These are phyloP conservation scores for Alfaro cultratus DNA, from an alignment of 2,797 vertebrate species.

Conservation along the genomic window DNA sequence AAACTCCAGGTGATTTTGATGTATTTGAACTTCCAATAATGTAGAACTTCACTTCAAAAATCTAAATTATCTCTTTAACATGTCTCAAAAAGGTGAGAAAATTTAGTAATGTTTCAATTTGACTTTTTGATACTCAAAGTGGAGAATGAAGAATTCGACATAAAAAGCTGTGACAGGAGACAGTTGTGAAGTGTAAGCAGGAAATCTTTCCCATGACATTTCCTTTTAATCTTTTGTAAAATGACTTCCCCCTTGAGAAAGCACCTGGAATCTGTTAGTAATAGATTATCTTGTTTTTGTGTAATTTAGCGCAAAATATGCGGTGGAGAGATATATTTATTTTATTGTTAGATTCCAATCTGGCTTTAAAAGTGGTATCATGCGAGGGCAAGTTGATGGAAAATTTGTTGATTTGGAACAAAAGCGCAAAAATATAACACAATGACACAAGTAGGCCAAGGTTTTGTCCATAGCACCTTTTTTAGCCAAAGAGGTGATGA, in stretches of 20 bases:
- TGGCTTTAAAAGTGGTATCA: slow-evolving; percentile 48
- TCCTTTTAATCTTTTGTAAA: slow-evolving; percentile 30
- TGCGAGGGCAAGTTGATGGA: slow-evolving; percentile 43
- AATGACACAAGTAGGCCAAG: slow-evolving; percentile 25
- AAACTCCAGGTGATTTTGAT: not conserved
- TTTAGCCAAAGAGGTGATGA: slow-evolving; percentile 28
- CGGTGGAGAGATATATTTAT: slow-evolving; percentile 35
- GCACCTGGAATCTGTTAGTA: slow-evolving; percentile 76
- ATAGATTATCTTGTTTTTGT: slow-evolving; percentile 65
- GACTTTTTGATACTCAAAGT: not conserved
- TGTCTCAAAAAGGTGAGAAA: not conserved
- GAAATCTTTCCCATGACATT: slow-evolving; percentile 7
- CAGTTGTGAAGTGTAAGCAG: slow-evolving; percentile 7
- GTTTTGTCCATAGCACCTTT: slow-evolving; percentile 34
- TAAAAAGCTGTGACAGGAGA: not conserved
- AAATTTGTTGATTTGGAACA: slow-evolving; percentile 48
- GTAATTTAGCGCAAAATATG: slow-evolving; percentile 54
- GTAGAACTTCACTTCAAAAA: not conserved
- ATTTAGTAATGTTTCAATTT: not conserved
- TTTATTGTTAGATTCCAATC: slow-evolving; percentile 40
- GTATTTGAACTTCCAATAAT: not conserved
- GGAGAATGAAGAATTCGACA: not conserved
- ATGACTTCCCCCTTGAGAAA: slow-evolving; percentile 54
- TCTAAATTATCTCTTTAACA: not conserved
- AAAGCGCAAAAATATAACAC: slow-evolving; percentile 11